Percentiles rank a stretch among this genome's conserved stretches.
Conservation (phyloP, 1,140 invertebrate genomes). For the Brachionus asplanchnoidis region DNA sequence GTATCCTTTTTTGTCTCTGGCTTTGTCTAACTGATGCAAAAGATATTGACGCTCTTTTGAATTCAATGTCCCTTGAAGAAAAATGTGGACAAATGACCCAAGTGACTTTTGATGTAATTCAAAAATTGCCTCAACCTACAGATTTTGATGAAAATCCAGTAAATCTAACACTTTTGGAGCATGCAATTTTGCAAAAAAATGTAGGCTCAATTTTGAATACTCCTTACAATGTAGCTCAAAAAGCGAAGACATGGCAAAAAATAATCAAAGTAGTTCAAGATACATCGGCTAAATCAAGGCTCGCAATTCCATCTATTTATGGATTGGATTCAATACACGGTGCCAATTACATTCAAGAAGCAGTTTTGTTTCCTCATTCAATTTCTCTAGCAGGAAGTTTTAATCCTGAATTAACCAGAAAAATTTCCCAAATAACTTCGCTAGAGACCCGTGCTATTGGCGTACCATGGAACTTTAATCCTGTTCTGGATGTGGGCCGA, state of each 20-base stretch:
- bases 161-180: background rate
- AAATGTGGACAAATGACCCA: conserved; percentile 29
- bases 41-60: background rate
- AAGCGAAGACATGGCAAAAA: background rate
- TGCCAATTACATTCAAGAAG: conserved; percentile 2
- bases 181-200: background rate
- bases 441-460: background rate
- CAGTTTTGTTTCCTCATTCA: conserved; percentile 14
- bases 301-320: background rate
- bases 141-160: conserved; percentile 12
- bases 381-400: background rate
- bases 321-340: conserved; percentile 27
- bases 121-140: background rate
- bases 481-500: background rate
- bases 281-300: background rate
- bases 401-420: background rate
- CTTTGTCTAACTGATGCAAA: background rate
- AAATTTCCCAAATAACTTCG: background rate
- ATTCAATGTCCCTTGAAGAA: background rate
- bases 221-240: background rate
- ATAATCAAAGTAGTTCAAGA: background rate
- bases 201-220: conserved; percentile 4
- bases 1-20: background rate
- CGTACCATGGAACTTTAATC: conserved; percentile 11
- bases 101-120: background rate